A percentile compares a stretch with the other conserved stretches of the same genome.
These are phyloP conservation scores for Gerris buenoi DNA, from an alignment of 1,140 invertebrate species.

Conservation along the genomic window DNA sequence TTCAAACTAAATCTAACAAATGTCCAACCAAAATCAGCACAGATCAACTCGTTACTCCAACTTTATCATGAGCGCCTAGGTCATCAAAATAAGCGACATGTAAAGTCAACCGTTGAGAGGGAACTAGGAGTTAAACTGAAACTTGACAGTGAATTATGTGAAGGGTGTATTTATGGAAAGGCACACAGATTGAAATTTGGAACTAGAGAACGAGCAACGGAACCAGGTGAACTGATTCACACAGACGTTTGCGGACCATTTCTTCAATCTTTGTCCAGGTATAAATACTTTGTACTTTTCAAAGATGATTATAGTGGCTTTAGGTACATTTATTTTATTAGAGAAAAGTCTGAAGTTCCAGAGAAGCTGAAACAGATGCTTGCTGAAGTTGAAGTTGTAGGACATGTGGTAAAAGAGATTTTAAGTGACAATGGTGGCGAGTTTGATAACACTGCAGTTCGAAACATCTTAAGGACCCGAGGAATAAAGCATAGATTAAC, in stretches of 20 bases:
- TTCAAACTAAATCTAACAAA: constrained; percentile 20
- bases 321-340: constrained; percentile 22
- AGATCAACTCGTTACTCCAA: constrained; percentile 19
- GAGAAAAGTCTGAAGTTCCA: constrained; percentile 24
- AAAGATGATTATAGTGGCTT: constrained; percentile 25
- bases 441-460: constrained; percentile 22
- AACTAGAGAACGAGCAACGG: constrained; percentile 18
- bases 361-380: constrained; percentile 20
- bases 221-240: constrained; percentile 23
- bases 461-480: constrained; percentile 17
- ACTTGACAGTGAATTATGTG: constrained; percentile 21
- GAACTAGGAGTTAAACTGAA: constrained; percentile 20
- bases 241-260: constrained; percentile 26
- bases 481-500: constrained; percentile 17
- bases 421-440: constrained; percentile 25
- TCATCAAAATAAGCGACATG: constrained; percentile 24
- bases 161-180: constrained; percentile 24
- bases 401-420: constrained; percentile 23
- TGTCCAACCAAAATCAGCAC: constrained; percentile 6
- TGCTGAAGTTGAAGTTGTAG: constrained; percentile 16
- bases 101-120: constrained; percentile 18
- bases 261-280: constrained; percentile 23
- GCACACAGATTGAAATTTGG: constrained; percentile 24
- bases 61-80: constrained; percentile 24
- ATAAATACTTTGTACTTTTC: constrained; percentile 21